These are phyloP conservation scores for Drymodes brunneopygia DNA, from an alignment of 2,113 vertebrate species.

Conservation along the genomic window DNA sequence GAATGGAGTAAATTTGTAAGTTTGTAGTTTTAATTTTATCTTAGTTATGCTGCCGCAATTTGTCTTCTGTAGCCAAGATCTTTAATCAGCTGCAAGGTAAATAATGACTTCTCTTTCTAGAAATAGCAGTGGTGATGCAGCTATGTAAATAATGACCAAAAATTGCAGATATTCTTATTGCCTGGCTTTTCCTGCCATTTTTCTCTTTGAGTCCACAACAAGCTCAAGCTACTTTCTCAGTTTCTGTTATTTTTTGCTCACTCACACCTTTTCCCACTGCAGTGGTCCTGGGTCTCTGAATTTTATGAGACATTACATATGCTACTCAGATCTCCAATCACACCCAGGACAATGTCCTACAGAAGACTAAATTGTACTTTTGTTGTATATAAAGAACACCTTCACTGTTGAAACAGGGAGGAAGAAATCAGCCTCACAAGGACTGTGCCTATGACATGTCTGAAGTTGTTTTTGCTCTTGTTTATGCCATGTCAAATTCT, in stretches of 20 bases:
- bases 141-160: not conserved
- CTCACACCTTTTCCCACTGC: fast-evolving
- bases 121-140: not conserved
- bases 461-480: not conserved
- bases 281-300: not conserved
- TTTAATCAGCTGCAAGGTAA: not conserved
- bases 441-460: not conserved
- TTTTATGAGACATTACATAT: not conserved
- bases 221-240: not conserved
- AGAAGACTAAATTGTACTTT: not conserved
- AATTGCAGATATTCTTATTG: not conserved
- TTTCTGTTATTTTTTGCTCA: not conserved
- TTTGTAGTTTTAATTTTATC: not conserved
- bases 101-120: not conserved
- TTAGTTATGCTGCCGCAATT: not conserved
- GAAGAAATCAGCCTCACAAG: not conserved
- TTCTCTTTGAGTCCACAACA: not conserved
- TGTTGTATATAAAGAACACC: not conserved
- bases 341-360: not conserved
- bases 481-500: not conserved
- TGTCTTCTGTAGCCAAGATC: not conserved
- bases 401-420: not conserved
- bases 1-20: not conserved
- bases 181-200: not conserved
- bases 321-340: not conserved